Base-by-base conservation (phyloP, 2,113 vertebrate genomes). In the Pelodiscus sinensis region DNA sequence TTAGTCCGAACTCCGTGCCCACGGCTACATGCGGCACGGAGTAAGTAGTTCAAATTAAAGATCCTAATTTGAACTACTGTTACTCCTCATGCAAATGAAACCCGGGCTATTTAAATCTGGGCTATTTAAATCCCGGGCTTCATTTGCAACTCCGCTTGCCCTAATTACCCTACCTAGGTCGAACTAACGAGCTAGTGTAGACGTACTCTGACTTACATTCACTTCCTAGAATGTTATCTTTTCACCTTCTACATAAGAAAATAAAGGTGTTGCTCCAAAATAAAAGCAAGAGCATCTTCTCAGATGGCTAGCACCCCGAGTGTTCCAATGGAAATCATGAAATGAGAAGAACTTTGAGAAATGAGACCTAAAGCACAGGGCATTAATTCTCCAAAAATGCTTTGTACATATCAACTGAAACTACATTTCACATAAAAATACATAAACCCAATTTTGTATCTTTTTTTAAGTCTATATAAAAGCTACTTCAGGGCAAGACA, bases 381-480 rank as follows among this genome's bases (percentile, higher is more conserved):
- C 27, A 68, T 89, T 75, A 84, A 10, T 57, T 87, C 57, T 84
- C 24, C 35, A 94, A 92, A 24, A 13, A 2, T 65, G 35, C 38
- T 22, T 62, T 90, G 73, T 79, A 50, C 71, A 58, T 50, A 3
- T 86, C 52, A 85, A 77, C 73, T 50, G 38, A 77, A 58, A 50
- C 27, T 55, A 6, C 5, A 52, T 88, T 21, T 25, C 29, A n/a
- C 51, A 77, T 29, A 5, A 89, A 82, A 84, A 1, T 84, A 62
- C 54, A 83, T 31, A 68, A 8, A 86, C 79, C 24, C 22, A n/a
- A 51, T 87, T 90, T 81, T 65, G 16, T 21, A n/a, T 78, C 21
- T 62, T 82, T 10, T 50, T 92, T 73, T 65, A 4, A 50, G 84
- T 95, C 82, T 22, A 93, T 90, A 93, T 93, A 90, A 44, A 35